Base-by-base conservation (phyloP, 2,888 invertebrate species). In the Kuschelorhynchus macadamiae region DNA sequence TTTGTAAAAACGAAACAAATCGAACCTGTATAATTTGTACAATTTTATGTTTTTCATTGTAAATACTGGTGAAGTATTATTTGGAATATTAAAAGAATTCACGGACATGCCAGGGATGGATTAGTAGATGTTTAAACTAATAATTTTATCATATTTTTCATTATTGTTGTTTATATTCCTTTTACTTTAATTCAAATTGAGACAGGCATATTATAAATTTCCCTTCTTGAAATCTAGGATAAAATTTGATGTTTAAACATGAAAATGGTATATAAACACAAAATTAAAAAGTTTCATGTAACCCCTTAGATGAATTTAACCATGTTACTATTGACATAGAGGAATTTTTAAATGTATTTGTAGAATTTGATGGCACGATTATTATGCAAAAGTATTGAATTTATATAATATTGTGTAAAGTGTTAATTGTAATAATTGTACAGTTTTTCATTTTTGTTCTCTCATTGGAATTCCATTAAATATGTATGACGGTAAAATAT, bases 341-440 rank as follows among this genome's bases (percentile, higher is more conserved):
- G 70, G 65, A 74, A 72, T 67, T 71, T n/a, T 66, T 74, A 74
- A 72, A 67, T 67, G 66, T 66, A 69, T 75, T 76, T 75, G 78
- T 80, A 80, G 80, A 79, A 77, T 77, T 79, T 78, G 78, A 76
- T 78, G 76, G 78, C 78, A 79, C 79, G 77, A 77, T 75, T 75
- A 73, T 72, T 74, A 68, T 68, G 44, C 65, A 71, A 66, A 66
- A 70, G 69, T 70, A 70, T 70, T 67, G 62, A 66, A 56, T 69
- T 71, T 67, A 69, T 68, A 59, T 67, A 70, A 68, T 71, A 71
- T 71, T 74, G 71, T 78, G 77, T 79, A 78, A 77, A 78, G 77
- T 79, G 76, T 79, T 71, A 77, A 74, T 76, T 80, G 76, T 79
- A 80, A 76, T 78, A 77, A 78, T 77, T 80, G 80, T 81, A 81